phyloP scores from a whole-genome alignment of 2,113 vertebrate genomes.

The Poecilia latipinna region DNA sequence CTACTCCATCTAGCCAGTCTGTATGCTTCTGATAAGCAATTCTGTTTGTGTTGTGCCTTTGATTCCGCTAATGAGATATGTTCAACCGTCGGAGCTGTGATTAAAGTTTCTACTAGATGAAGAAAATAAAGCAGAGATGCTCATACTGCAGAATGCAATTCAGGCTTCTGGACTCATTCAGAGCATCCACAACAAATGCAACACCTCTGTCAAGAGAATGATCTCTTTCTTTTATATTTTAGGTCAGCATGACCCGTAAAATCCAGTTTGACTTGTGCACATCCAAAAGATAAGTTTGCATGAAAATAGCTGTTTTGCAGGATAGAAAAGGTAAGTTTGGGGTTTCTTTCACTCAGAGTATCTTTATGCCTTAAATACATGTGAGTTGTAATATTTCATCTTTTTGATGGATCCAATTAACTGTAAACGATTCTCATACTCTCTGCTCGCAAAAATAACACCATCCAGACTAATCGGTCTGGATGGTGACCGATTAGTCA shows the following conservation, averaged over 20 bases:
- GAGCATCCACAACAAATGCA: too few relatives aligned
- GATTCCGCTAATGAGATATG: too few relatives aligned
- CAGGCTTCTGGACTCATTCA: too few relatives aligned
- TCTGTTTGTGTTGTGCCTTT: neutral
- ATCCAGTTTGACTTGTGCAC: neutral
- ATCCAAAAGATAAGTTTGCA: neutral
- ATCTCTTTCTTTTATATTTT: neutral
- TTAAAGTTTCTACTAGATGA: neutral
- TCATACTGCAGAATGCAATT: neutral
- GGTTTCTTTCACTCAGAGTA: too few relatives aligned
- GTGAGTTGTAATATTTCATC: neutral
- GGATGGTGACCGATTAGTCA: too few relatives aligned
- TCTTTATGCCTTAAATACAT: neutral
- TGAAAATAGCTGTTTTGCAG: neutral
- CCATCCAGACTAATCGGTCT: too few relatives aligned
- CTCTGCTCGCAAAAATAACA: too few relatives aligned
- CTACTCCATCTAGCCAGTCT: neutral
- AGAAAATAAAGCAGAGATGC: neutral
- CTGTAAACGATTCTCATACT: neutral
- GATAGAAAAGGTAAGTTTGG: neutral
- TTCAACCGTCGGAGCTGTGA: too few relatives aligned
- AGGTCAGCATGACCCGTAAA: neutral
- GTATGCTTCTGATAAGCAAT: neutral
- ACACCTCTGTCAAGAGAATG: neutral
- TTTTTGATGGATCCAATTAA: neutral